Evolutionary conservation across 2,888 invertebrate genomes (phyloP), one percentile per base, ranked within the genome.

Genomic region (Pandemis cinnamomeana): DNA sequence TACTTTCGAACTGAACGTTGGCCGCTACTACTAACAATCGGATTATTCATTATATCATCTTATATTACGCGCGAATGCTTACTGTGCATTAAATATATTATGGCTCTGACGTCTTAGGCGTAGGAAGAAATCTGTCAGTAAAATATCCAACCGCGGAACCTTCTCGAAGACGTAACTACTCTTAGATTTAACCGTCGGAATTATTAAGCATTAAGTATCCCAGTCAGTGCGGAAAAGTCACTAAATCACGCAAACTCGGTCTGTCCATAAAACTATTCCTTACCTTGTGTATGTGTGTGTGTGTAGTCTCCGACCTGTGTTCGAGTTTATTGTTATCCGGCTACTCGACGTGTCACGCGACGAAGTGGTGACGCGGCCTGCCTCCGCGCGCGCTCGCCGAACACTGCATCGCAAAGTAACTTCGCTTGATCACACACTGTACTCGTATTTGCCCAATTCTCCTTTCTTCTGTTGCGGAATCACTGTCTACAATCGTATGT

Each of bases 321-420:
- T 27, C 5, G 27, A 27, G 20, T 58, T 58, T 27, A 27, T 58
- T 27, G 11, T 27, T 10, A 27, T 2, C 27, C 58, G 27, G 58
- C 8, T 15, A 55, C 7, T 55, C 15, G 58, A 27, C 58, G 58
- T 58, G 10, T 11, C 6, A 15, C 20, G 27, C 11, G 10, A 58
- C 27, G 5, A 11, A 58, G 58, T 27, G 10, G 58, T 27, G 27
- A 13, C 1, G 27, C 27, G 55, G 55, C 55, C 55, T 55, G 20
- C 15, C 55, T 20, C 20, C 20, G n/a, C 20, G 55, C 55, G 55
- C 55, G 55, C 8, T 8, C 8, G 20, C 8, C 20, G 20, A 20
- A 55, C 27, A 58, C 58, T 58, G 58, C 58, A 58, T n/a, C 5
- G 11, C 44, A 48, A 48, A 48, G 46, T 51, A n/a, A 51, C 51